Evolutionary conservation across 2,113 vertebrate species (phyloP), one percentile per base, ranked within the genome.

Genomic region (Bettongia penicillata): DNA sequence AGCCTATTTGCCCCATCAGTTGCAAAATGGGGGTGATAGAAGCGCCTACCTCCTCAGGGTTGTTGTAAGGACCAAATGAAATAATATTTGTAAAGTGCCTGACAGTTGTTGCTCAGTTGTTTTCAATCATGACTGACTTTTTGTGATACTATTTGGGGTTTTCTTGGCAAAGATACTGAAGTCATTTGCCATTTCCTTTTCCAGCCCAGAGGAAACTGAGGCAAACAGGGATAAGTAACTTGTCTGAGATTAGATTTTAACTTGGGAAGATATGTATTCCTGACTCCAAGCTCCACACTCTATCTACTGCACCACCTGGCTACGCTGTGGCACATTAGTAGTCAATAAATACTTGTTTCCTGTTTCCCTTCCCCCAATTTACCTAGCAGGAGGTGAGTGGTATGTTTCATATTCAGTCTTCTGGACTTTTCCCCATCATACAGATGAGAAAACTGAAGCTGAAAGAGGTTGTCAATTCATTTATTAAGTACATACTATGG

Each of bases 401-500:
- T 12, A 37, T 68, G 61, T 68, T 68, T 68, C 57, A 37, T 55
- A 55, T 61, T 61, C 11, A 68, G 31, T 68, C 61, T 68, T 68
- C 31, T 37, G 61, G 14, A 77, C 37, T 77, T 77, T 3, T 77
- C 31, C 61, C 37, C 37, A n/a, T 77, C n/a, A 5, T 77, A n/a
- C 12, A 77, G 37, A 77, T 77, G 37, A 77, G 5, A 77, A 77
- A 77, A 77, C 28, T 37, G 28, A 61, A 26, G 5, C 37, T 37
- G 11, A 77, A 31, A 77, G 37, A 57, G 28, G 57, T 61, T 61
- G 52, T 52, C 19, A 68, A 37, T 16, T 94, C 26, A 92, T 94
- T 95, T 94, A 92, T 28, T 94, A 90, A 94, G 23, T 50, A 8
- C 77, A 52, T 96, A 95, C 90, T 2, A 9, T 49, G 12, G 48